Base-by-base conservation (phyloP, 2,113 vertebrate genomes). In the Plotosus lineatus region DNA sequence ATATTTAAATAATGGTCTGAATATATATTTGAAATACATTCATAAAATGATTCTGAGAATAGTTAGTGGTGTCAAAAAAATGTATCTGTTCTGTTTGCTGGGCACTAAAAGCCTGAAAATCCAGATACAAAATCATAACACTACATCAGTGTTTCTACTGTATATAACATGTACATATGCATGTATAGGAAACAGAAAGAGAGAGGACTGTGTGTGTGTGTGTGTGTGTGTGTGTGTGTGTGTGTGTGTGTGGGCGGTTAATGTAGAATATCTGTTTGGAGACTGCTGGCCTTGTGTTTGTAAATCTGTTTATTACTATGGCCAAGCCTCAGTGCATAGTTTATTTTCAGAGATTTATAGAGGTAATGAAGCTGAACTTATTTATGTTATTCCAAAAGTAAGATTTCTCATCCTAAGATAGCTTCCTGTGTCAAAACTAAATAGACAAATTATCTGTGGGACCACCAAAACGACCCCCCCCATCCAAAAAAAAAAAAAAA, bases 341-440 rank as follows among this genome's bases (percentile, higher is more conserved):
- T 86, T 89, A 74, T 88, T 85, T 83, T 85, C 86, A 75, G 42
- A 83, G 44, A 83, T 86, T 90, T 83, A 86, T 82, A 78, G 56
- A 74, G 58, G 78, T 63, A 82, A 86, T 50, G 50, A 85, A 84
- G 84, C 87, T 85, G 82, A 71, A 78, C 61, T 55, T 77, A 1
- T 86, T 87, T 88, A 69, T 80, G 44, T 84, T 69, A 77, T 60
- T 81, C 56, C 12, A 79, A 17, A 1, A 6, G 66, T 69, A 36
- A 78, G 60, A 86, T 87, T 82, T 85, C 82, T 86, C 69, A 83
- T 40, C 38, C 82, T 82, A 58, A 19, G 40, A 72, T 84, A 68
- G 58, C 82, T 85, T 31, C 14, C 44, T 50, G 71, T 85, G 82
- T 51, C 66, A 23, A 84, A 86, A 80, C 74, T 17, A 77, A n/a